Conservation (phyloP, 2,888 invertebrate genomes). For the Rhimphoctona megacephalus region DNA sequence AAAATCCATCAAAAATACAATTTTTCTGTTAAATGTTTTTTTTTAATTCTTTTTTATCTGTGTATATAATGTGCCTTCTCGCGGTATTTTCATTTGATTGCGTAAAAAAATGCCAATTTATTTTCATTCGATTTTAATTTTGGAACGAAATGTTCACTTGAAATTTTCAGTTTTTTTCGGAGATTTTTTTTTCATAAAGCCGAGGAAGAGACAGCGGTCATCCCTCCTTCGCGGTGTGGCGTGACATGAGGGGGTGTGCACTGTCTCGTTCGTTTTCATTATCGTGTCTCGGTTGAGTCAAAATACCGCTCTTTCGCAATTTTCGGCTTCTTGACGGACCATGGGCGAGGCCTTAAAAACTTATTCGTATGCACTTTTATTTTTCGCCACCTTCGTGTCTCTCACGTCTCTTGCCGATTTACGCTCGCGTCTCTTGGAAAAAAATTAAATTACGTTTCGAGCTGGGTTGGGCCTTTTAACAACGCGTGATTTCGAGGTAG, state of each 20-base stretch:
- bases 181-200: background rate
- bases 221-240: conserved; percentile 67
- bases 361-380: conserved; percentile 32
- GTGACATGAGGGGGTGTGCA: conserved; percentile 67
- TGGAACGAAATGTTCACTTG: background rate
- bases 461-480: conserved; percentile 33
- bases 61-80: background rate
- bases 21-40: conserved; percentile 1
- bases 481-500: conserved; percentile 30
- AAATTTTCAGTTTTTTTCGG: background rate
- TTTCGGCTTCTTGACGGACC: conserved; percentile 40
- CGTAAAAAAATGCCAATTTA: background rate
- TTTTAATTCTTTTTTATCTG: background rate
- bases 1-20: conserved; percentile 3
- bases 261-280: conserved; percentile 78
- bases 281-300: conserved; percentile 49
- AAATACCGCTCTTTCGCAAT: conserved; percentile 28
- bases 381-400: conserved; percentile 54
- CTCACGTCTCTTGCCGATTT: conserved; percentile 29
- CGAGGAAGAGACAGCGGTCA: conserved; percentile 48
- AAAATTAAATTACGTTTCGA: conserved; percentile 57
- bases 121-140: background rate
- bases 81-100: background rate
- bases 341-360: conserved; percentile 58
- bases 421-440: conserved; percentile 20